A percentile compares a stretch with the other conserved stretches of the same genome.
These are phyloP conservation scores for Metridium senile DNA, from an alignment of 92 coral and sea anemone genomes.

Conservation along the genomic window DNA sequence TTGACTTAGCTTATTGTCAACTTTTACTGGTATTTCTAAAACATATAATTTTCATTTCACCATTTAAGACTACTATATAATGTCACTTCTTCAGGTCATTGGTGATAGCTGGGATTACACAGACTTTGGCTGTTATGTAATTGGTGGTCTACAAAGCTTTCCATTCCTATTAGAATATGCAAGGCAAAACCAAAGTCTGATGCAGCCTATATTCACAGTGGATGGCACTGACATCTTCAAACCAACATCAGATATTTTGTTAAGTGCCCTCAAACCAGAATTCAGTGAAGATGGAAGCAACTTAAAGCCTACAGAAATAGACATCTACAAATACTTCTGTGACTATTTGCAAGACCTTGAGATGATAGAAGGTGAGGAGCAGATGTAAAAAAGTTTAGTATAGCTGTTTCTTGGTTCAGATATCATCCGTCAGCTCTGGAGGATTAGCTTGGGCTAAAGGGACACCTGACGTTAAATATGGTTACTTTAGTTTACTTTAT, in stretches of 20 bases:
- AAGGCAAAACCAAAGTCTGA: conserved; percentile 29
- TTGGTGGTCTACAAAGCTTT: conserved; percentile 48
- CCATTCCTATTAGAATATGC: conserved; percentile 45
- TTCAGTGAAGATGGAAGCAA: conserved; percentile 75
- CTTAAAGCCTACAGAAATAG: conserved; percentile 50
- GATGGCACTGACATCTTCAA: conserved; percentile 43
- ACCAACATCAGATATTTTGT: conserved; percentile 59
- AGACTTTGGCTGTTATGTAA: conserved; percentile 52
- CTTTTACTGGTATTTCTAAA: background rate
- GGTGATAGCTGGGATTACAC: conserved; percentile 58
- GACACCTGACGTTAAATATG: background rate
- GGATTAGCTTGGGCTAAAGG: background rate
- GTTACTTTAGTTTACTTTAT: background rate
- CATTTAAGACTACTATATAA: background rate
- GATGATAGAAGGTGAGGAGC: conserved; percentile 1
- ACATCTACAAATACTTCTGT: conserved; percentile 60
- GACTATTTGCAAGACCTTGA: conserved; percentile 58
- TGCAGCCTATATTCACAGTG: conserved; percentile 57
- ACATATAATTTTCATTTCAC: no score
- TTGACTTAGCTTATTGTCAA: background rate
- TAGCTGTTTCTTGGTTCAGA: background rate
- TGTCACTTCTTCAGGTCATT: conserved; percentile 42
- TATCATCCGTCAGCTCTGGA: background rate
- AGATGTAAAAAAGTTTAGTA: background rate
- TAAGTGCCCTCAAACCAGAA: conserved; percentile 50